Evolutionary conservation across 2,113 vertebrate species (phyloP), one percentile per base, ranked within the genome.

Genomic region (Chroicocephalus ridibundus): DNA sequence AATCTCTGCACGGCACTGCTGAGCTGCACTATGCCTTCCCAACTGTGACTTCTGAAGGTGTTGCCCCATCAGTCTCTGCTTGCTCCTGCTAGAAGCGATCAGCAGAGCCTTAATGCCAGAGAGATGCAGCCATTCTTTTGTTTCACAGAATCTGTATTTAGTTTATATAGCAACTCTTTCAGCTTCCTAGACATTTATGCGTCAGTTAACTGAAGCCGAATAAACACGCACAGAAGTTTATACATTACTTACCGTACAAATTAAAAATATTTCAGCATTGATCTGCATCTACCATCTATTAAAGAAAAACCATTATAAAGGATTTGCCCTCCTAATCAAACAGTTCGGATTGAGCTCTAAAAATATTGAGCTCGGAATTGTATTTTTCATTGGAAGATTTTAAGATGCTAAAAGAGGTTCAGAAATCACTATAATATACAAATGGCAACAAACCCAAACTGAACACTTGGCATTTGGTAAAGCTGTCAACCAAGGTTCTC

Each of bases 181-280:
- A 88, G 70, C 44, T 80, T 84, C 68, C 79, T 42, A 38, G 22
- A 54, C 27, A 3, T 26, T 49, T 40, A 42, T 1, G 5, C 1
- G 2, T n/a, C 44, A 8, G 61, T 25, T 57, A 76, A 51, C 16
- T 70, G 46, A 69, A 76, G 87, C 20, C 87, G 72, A 72, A 75
- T 27, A 69, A 86, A 71, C 29, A 86, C 75, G 40, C 19, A 58
- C 22, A 60, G 11, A 62, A 82, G 83, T 85, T 95, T 78, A 82
- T 62, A 85, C 62, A 31, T 95, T 94, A 98, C 91, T 96, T 91
- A 96, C 85, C 49, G 12, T 72, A 77, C n/a, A 96, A 46, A 92
- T 69, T 26, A 46, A 65, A 87, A 94, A 38, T n/a, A 90, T 62
- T 76, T 92, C 71, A 46, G 42, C 19, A 62, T 51, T 51, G 66